Evolutionary conservation across 1,140 invertebrate genomes (phyloP).

Genomic region (Nasonia vitripennis): DNA sequence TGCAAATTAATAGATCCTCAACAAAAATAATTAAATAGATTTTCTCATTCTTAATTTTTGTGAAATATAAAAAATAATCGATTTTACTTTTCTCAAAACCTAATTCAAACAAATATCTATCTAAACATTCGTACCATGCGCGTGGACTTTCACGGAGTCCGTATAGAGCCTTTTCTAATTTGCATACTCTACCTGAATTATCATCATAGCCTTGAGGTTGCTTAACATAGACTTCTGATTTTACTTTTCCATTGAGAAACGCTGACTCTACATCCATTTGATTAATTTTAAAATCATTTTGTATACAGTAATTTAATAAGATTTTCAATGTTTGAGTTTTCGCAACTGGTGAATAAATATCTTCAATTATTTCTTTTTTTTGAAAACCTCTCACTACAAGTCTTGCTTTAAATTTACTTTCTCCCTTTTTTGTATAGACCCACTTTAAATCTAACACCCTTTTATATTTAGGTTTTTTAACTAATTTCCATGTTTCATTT

Average conservation of each 20-base stretch:
- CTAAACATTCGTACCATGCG: too few relatives aligned
- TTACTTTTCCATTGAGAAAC: conserved; percentile 53
- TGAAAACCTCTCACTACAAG: conserved; percentile 47
- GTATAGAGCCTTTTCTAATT: background rate
- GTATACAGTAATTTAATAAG: background rate
- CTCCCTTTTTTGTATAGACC: too few relatives aligned
- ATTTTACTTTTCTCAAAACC: too few relatives aligned
- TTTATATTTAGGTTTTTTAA: conserved; percentile 50
- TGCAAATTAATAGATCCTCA: too few relatives aligned
- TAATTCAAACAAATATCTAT: too few relatives aligned
- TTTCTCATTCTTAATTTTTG: too few relatives aligned
- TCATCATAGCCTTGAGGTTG: background rate
- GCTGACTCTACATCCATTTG: background rate
- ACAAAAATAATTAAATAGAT: too few relatives aligned
- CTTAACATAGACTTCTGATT: background rate
- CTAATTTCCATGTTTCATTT: conserved; percentile 57
- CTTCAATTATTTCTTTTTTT: conserved; percentile 46
- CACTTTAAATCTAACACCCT: background rate
- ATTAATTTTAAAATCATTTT: background rate
- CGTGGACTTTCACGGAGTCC: too few relatives aligned
- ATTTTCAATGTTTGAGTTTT: conserved; percentile 48
- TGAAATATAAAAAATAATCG: too few relatives aligned
- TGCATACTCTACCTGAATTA: background rate
- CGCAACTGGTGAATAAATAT: conserved; percentile 41
- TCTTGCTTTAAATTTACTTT: too few relatives aligned